Base-by-base conservation (phyloP, 2,888 invertebrate species). In the Aradus depressus region DNA sequence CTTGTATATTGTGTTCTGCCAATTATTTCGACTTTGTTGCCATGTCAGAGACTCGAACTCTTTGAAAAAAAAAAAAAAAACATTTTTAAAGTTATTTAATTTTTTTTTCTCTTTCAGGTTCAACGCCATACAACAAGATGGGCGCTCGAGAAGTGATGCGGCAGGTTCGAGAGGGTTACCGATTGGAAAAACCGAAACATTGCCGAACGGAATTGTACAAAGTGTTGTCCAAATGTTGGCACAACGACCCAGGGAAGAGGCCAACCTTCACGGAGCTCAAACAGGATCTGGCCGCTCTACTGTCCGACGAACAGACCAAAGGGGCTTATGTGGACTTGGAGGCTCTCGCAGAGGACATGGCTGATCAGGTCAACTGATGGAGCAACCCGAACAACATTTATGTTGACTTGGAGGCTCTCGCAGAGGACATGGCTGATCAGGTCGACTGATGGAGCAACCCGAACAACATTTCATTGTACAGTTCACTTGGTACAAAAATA, bases 101-200 rank as follows among this genome's bases (percentile, higher is more conserved):
- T 4, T 21, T 43, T 28, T 19, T 19, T 3, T 37, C 47, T 44
- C 22, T 49, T 60, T 66, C 8, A 87, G 88, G 88, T 50, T 84
- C 84, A 44, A 86, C 85, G 63, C 88, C 88, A 3, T 88, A 88
- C 68, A 83, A 85, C n/a, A 80, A 82, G 53, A 79, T 88, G 76
- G 81, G 84, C 1, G 86, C 86, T 0, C 77, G 85, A 8, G 85
- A 87, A 64, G 87, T 88, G n/a, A 77, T 87, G 65, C 75, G 84
- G 6, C 77, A 80, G 31, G 84, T 88, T 42, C 78, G 84, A 19
- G 81, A 80, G 60, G 88, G 87, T 21, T 79, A 83, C 65, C 74
- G 86, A 0, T 76, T 87, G 51, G 83, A 85, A 62, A 73, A 84
- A 45, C 88, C 88, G 1, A 75, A 79, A 50, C 85, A 87, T 68